Evolutionary conservation across 2,797 vertebrate genomes (phyloP).

Genomic region (Thripadectes ignobilis): DNA sequence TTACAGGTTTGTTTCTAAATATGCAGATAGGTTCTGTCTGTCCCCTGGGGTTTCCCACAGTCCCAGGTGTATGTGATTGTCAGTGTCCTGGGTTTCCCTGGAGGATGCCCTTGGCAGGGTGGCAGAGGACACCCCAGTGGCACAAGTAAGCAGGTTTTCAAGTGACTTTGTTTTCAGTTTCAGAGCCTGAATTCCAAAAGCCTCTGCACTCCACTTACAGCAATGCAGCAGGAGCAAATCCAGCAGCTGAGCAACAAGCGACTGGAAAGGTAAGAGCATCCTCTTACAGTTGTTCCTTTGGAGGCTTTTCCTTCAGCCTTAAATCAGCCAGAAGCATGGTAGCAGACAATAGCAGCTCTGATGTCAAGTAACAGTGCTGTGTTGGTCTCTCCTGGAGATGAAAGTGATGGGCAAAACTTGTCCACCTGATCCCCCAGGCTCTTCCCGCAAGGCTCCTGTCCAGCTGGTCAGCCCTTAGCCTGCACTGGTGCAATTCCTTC

Average conservation of each 20-base stretch:
- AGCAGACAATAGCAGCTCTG: not conserved
- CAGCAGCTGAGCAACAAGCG: slow-evolving; percentile 83
- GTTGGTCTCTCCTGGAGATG: not conserved
- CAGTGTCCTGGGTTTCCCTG: not conserved
- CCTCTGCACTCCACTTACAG: slow-evolving; percentile 74
- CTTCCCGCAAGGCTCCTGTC: not conserved
- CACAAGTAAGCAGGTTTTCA: not conserved
- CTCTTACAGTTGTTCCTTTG: not conserved
- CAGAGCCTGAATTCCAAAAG: slow-evolving; percentile 76
- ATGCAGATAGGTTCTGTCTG: not conserved
- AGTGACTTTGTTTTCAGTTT: slow-evolving; percentile 77
- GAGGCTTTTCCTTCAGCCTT: not conserved
- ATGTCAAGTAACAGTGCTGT: not conserved
- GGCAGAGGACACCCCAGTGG: not conserved
- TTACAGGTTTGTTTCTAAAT: not conserved
- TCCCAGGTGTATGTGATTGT: not conserved
- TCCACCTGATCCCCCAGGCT: not conserved
- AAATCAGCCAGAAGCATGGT: not conserved
- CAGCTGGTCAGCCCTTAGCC: not conserved
- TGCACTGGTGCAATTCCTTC: not conserved
- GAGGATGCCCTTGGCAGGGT: not conserved
- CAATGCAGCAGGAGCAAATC: slow-evolving; percentile 75
- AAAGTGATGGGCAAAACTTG: not conserved
- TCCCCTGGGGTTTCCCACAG: not conserved
- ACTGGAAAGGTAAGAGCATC: slow-evolving; percentile 80